Evolutionary conservation across 2,888 invertebrate species (phyloP), one percentile per base, ranked within the genome.

Genomic region (Protophormia terraenovae): DNA sequence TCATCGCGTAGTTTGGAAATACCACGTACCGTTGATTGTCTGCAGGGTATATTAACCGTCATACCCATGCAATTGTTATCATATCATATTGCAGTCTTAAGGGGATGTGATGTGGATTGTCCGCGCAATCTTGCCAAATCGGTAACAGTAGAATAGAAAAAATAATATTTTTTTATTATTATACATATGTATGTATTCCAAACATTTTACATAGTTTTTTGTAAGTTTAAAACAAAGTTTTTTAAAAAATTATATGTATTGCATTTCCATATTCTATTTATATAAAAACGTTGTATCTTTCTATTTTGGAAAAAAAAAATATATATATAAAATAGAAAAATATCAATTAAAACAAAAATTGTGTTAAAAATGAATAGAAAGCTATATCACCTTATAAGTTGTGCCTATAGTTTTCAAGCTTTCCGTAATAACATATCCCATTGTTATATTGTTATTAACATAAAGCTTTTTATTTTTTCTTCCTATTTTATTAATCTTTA

Each of bases 41-140:
- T 99, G 29, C 97, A 94, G 93, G 99, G 98, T 78, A 95, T 99
- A 88, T 94, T 99, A 24, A 98, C 99, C 0, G 99, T 99, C 76
- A 99, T 99, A 92, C 99, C 99, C 10, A 96, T 99, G 96, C 99
- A 99, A 93, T 94, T 99, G 80, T 94, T 99, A 24, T 98, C 99
- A 82, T 99, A 98, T 93, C 99, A 99, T 93, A 98, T 99, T 90
- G 99, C 99, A 29, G 98, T 99, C 8, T 94, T 98, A 88, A 96
- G 97, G 87, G 98, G 96, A 79, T 98, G 98, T 93, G 99, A 99
- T 92, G 98, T 99, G 35, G 99, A 99, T 93, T 99, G 99, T 92
- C 99, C 99, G 71, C 95, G 99, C 92, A 99, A 99, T 94, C 95
- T 99, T 91, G 99, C 99, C 83, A 99, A 99, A 94, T 99, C 99